Evolutionary conservation across 37 sponge, comb jelly and placozoan genomes (phyloP).

Genomic region (Axinella damicornis): DNA sequence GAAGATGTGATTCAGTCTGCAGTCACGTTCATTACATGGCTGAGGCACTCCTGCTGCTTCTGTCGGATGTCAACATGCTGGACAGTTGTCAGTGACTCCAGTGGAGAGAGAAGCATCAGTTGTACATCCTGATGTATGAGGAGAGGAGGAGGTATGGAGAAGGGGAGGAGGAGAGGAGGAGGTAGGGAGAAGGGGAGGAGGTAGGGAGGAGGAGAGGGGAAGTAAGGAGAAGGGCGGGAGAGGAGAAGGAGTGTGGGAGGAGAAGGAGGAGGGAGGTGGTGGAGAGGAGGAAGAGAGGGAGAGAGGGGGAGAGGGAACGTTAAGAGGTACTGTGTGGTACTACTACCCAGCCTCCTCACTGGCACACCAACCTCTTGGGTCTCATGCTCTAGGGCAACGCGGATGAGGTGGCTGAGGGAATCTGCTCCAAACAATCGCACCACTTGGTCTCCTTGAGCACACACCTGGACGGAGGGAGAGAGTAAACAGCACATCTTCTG

Average conservation of each 20-base stretch:
- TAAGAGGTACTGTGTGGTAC: no score
- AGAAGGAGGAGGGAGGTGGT: no score
- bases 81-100: constrained; percentile 35
- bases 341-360: neutral
- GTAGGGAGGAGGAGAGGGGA: no score
- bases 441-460: constrained; percentile 29
- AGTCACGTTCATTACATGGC: constrained; percentile 32
- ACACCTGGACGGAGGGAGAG: constrained; percentile 38
- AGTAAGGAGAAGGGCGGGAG: neutral
- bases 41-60: constrained; percentile 84
- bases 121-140: constrained; percentile 44
- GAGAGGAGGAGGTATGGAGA: no score
- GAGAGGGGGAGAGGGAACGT: no score
- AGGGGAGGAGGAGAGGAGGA: no score
- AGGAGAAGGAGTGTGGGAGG: neutral
- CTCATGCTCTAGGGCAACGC: constrained; percentile 31
- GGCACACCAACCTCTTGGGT: constrained; percentile 15
- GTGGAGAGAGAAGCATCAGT: constrained; percentile 54
- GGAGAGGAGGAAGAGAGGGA: no score
- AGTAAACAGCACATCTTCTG: no score
- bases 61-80: constrained; percentile 68
- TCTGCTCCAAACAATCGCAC: constrained; percentile 71
- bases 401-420: constrained; percentile 50
- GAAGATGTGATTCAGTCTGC: no score
- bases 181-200: no score